Evolutionary conservation across 1,140 invertebrate species (phyloP).

Genomic region (Ceratina australensis): DNA sequence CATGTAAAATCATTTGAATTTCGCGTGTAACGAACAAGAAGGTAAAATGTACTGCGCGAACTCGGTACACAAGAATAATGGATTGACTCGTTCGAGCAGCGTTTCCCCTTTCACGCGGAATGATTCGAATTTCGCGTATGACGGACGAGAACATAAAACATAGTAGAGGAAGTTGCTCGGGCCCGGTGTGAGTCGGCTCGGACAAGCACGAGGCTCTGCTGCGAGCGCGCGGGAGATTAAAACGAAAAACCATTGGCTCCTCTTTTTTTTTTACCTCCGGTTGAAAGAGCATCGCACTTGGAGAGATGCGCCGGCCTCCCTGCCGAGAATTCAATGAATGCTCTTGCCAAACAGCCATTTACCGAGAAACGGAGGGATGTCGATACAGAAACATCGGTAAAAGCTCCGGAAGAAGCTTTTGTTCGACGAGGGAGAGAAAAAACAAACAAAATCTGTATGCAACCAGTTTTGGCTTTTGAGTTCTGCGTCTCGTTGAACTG

Average conservation of each 20-base stretch:
- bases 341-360: constrained; percentile 35
- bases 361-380: constrained; percentile 14
- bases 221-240: constrained; percentile 60
- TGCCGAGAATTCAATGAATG: constrained; percentile 55
- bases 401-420: constrained; percentile 24
- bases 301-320: constrained; percentile 29
- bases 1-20: too few relatives aligned
- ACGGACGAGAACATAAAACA: constrained; percentile 13
- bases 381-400: constrained; percentile 12
- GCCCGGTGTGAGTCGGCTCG: constrained; percentile 36
- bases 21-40: too few relatives aligned
- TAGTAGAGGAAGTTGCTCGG: constrained; percentile 55
- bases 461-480: not conserved
- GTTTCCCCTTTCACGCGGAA: too few relatives aligned
- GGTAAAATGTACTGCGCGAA: not conserved
- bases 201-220: constrained; percentile 56
- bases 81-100: too few relatives aligned
- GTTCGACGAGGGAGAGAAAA: not conserved
- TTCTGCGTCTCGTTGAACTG: not conserved
- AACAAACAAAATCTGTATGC: not conserved
- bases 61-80: too few relatives aligned
- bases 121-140: too few relatives aligned
- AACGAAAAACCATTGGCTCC: constrained; percentile 58
- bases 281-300: constrained; percentile 55
- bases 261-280: constrained; percentile 1